Conservation (phyloP, 1,140 invertebrate genomes). For the Scaptomyza graminum region DNA sequence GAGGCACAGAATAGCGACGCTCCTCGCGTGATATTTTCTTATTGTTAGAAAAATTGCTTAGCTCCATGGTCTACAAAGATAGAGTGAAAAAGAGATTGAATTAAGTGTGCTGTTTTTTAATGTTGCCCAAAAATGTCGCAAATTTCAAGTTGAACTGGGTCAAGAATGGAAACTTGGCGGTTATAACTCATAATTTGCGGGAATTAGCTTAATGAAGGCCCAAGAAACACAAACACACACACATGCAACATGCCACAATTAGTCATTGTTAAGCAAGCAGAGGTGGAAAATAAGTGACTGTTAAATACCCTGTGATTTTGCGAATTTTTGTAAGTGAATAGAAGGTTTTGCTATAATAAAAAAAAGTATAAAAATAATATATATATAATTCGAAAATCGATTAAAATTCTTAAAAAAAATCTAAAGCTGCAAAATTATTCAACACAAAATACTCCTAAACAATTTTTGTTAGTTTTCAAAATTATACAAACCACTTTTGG, state of each 20-base stretch:
- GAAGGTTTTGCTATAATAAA: no score
- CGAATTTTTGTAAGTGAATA: no score
- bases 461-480: no score
- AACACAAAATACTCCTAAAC: no score
- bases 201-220: constrained; percentile 75
- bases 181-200: constrained; percentile 76
- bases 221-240: constrained; percentile 30
- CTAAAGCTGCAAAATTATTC: no score
- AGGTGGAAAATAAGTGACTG: background rate
- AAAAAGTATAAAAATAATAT: no score
- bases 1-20: constrained; percentile 92
- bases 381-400: no score
- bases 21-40: constrained; percentile 85
- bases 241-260: constrained; percentile 18
- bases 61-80: constrained; percentile 78
- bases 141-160: constrained; percentile 71
- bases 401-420: no score
- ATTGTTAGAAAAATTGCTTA: constrained; percentile 78
- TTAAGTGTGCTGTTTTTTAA: constrained; percentile 17
- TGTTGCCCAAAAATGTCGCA: constrained; percentile 62
- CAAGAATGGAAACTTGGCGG: constrained; percentile 65
- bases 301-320: constrained; percentile 6
- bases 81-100: constrained; percentile 9
- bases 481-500: no score
- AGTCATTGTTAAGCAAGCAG: constrained; percentile 19